These are phyloP conservation scores for Meloe dianella DNA, from an alignment of 2,888 invertebrate species.

Conservation along the genomic window DNA sequence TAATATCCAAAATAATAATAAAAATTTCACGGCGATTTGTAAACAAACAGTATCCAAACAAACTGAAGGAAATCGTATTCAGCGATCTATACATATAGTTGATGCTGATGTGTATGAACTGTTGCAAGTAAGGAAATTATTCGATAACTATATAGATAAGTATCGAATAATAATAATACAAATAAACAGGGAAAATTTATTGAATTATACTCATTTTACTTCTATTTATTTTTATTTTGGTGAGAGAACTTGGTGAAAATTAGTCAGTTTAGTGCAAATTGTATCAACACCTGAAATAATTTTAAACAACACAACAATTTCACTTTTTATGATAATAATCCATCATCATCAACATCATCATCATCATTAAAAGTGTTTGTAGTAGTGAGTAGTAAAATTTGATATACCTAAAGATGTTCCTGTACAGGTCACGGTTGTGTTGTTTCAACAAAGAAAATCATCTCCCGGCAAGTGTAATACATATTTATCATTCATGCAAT, in stretches of 20 bases:
- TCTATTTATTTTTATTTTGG: not conserved
- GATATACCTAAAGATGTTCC: slow-evolving; percentile 20
- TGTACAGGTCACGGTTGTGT: slow-evolving; percentile 40
- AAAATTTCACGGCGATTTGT: not conserved
- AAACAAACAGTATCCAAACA: not conserved
- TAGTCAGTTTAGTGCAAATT: too few species aligned
- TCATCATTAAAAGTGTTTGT: not conserved
- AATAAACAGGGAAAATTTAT: not conserved
- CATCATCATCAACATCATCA: not conserved
- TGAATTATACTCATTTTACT: not conserved
- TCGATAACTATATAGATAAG: not conserved
- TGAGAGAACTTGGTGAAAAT: too few species aligned
- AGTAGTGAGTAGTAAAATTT: too few species aligned
- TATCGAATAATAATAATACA: not conserved
- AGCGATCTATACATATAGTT: too few species aligned
- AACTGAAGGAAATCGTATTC: not conserved
- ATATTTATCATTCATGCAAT: slow-evolving; percentile 55
- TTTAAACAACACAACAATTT: not conserved
- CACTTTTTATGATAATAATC: not conserved
- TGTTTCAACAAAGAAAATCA: slow-evolving; percentile 50
- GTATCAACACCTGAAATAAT: not conserved
- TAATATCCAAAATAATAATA: not conserved
- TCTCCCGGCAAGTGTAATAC: slow-evolving; percentile 50
- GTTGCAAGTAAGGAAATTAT: not conserved
- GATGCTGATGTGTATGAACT: not conserved